Conservation (phyloP, 2,113 vertebrate genomes). For the Rhinopomastus cyanomelas region DNA sequence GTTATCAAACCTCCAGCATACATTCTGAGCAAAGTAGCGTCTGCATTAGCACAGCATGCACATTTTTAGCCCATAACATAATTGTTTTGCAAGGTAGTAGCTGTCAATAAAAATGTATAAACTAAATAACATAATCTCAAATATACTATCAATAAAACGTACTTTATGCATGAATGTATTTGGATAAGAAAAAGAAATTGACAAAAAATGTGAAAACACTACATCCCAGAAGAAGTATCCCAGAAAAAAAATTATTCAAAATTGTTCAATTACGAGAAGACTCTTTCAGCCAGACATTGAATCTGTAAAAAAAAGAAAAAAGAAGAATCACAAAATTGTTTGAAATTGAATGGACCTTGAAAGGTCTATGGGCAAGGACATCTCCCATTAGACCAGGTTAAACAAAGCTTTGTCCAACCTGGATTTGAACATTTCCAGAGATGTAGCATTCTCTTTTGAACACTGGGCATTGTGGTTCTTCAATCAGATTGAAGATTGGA, state of each 20-base stretch:
- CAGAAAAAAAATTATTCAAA: not conserved
- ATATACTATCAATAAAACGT: not conserved
- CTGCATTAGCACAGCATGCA: not conserved
- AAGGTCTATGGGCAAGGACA: too few relatives aligned
- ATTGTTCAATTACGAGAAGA: not conserved
- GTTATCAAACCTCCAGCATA: not conserved
- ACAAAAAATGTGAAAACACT: not conserved
- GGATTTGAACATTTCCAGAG: too few relatives aligned
- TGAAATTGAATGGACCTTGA: too few relatives aligned
- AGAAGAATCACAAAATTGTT: too few relatives aligned
- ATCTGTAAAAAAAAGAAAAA: not conserved
- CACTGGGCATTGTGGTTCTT: not conserved
- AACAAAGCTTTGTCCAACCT: too few relatives aligned
- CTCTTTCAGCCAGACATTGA: not conserved
- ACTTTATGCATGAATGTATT: not conserved
- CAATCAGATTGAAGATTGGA: not conserved
- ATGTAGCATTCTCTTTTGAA: not conserved
- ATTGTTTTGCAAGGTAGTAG: not conserved
- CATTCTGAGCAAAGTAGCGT: not conserved
- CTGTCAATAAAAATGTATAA: not conserved
- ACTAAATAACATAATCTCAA: not conserved
- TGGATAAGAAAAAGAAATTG: not conserved
- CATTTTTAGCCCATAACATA: not conserved
- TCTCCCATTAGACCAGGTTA: too few relatives aligned
- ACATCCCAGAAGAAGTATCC: not conserved